phyloP scores from a whole-genome alignment of 2,113 vertebrate species.

The Neomonachus schauinslandi region DNA sequence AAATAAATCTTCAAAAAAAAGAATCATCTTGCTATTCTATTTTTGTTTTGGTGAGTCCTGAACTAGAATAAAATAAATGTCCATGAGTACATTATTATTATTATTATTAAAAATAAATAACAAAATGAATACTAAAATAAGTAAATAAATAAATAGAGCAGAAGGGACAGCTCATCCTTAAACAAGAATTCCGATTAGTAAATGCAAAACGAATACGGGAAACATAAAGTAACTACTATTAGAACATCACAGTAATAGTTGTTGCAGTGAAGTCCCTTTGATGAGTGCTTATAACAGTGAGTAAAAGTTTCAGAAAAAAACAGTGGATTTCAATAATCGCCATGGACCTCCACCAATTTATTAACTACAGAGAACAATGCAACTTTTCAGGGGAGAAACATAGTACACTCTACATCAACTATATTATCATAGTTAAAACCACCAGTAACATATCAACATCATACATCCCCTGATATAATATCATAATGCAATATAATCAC shows the following conservation, averaged over 20 bases:
- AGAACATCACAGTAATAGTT: background rate
- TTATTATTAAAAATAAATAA: background rate
- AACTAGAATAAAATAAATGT: conserved; percentile 50
- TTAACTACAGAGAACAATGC: background rate
- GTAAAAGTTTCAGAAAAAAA: background rate
- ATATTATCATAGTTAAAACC: conserved; percentile 4
- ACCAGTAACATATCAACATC: background rate
- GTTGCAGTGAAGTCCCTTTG: background rate
- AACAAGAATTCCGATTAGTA: conserved; percentile 10
- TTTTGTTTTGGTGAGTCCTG: conserved; percentile 16
- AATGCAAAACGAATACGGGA: background rate
- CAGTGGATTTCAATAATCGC: background rate
- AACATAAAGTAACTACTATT: background rate
- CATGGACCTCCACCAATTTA: background rate
- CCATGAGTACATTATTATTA: background rate
- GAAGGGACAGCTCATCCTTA: background rate
- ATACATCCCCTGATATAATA: background rate
- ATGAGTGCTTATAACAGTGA: background rate
- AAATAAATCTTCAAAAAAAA: background rate
- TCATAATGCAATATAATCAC: background rate
- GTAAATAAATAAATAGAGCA: background rate
- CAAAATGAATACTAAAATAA: background rate
- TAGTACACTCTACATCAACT: background rate
- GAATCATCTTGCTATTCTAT: background rate
- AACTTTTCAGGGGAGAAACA: background rate